Conservation (phyloP, 2,113 vertebrate genomes). For the Pipra filicauda region DNA sequence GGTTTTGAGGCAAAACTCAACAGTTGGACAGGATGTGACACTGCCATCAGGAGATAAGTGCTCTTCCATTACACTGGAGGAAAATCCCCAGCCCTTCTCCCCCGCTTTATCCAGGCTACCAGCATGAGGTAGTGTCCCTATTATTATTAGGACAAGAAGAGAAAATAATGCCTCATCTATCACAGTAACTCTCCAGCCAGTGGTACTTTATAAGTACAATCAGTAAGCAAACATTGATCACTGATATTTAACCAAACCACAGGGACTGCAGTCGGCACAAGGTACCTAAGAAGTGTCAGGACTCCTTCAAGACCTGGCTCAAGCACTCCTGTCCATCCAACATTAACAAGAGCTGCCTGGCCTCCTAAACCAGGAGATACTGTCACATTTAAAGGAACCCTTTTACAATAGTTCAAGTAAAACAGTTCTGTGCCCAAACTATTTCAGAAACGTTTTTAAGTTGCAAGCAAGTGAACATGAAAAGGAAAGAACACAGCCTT, state of each 20-base stretch:
- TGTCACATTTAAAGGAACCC: background rate
- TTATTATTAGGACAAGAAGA: background rate
- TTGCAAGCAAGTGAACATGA: background rate
- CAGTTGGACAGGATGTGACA: background rate
- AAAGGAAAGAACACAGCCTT: background rate
- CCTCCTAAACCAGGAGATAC: background rate
- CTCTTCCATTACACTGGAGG: background rate
- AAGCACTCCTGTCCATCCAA: background rate
- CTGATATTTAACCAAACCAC: background rate
- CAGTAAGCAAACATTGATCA: background rate
- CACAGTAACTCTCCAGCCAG: background rate
- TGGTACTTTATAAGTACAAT: background rate
- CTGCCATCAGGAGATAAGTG: background rate
- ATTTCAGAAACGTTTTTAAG: background rate
- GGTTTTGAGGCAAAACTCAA: background rate
- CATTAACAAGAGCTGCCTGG: accelerated
- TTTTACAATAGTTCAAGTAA: background rate
- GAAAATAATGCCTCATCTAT: background rate
- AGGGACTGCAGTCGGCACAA: background rate
- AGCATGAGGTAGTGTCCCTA: background rate
- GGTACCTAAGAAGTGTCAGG: background rate
- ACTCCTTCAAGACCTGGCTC: background rate
- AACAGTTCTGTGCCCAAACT: background rate
- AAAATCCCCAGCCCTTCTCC: background rate
- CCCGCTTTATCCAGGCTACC: background rate